Conservation (phyloP, 1,140 invertebrate species). For the Panagrolaimus sp. region DNA sequence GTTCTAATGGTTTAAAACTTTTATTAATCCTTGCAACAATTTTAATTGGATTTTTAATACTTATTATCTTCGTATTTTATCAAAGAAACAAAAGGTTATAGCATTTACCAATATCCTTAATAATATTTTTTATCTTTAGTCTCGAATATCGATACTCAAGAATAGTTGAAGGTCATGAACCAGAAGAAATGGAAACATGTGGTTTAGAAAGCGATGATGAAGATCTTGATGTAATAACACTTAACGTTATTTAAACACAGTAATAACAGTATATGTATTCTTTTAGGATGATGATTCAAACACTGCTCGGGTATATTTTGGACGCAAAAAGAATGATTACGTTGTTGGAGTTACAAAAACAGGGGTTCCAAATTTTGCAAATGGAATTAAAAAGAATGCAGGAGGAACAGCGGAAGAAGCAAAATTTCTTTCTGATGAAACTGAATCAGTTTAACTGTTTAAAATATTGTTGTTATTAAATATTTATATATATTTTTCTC, state of each 20-base stretch:
- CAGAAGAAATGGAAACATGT: constrained; percentile 37
- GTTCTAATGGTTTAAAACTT: constrained; percentile 22
- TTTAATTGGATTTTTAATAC: constrained; percentile 31
- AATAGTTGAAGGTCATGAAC: constrained; percentile 44
- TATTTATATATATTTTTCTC: too few species aligned
- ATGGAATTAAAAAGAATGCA: neutral
- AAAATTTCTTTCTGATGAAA: constrained; percentile 1
- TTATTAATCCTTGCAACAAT: constrained; percentile 35
- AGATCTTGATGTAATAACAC: constrained; percentile 24
- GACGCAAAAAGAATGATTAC: constrained; percentile 8
- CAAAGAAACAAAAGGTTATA: constrained; percentile 41
- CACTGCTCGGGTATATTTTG: constrained; percentile 9
- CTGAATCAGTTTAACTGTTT: too few species aligned
- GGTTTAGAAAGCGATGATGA: constrained; percentile 44
- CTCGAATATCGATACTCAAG: constrained; percentile 45
- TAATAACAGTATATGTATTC: neutral
- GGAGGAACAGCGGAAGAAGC: neutral
- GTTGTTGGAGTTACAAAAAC: constrained; percentile 11
- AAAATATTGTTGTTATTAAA: too few species aligned
- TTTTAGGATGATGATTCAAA: constrained; percentile 14
- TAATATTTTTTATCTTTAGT: constrained; percentile 18
- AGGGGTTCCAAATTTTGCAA: neutral
- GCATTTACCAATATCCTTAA: too few species aligned
- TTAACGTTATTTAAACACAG: too few species aligned
- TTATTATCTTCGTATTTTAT: constrained; percentile 43